Conservation (phyloP, 2,888 invertebrate species). For the Eupeodes latifasciatus region DNA sequence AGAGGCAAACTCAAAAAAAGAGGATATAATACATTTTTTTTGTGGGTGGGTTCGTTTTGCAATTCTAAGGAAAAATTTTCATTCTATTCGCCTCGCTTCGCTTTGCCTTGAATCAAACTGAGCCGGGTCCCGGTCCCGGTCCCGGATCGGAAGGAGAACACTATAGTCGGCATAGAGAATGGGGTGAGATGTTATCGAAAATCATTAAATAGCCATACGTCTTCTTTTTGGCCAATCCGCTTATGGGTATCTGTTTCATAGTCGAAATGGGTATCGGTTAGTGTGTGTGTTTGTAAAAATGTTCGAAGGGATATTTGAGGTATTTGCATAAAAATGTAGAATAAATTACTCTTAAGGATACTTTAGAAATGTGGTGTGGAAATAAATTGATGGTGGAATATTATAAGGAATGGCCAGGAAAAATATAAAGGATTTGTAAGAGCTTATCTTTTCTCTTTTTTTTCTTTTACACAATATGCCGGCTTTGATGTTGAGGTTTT, state of each 20-base stretch:
- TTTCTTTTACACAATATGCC: conserved; percentile 20
- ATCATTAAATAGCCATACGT: conserved; percentile 76
- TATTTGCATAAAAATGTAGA: conserved; percentile 75
- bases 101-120: not conserved
- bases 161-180: conserved; percentile 57
- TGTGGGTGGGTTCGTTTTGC: conserved; percentile 28
- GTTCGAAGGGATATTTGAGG: conserved; percentile 68
- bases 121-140: not conserved
- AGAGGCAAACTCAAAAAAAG: conserved; percentile 31
- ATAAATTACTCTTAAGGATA: conserved; percentile 74
- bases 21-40: conserved; percentile 19
- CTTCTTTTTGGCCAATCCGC: conserved; percentile 75
- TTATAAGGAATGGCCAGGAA: conserved; percentile 39
- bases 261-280: conserved; percentile 30
- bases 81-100: conserved; percentile 51
- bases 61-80: conserved; percentile 58
- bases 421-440: conserved; percentile 46
- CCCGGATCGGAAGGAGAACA: conserved; percentile 39
- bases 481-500: not conserved
- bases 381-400: conserved; percentile 57
- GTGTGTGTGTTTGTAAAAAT: conserved; percentile 46
- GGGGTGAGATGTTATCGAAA: conserved; percentile 76
- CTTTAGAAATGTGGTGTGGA: conserved; percentile 56
- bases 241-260: conserved; percentile 60
- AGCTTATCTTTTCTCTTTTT: conserved; percentile 43